Evolutionary conservation across 2,888 invertebrate species (phyloP), one percentile per base, ranked within the genome.

Genomic region (Noctua janthina): DNA sequence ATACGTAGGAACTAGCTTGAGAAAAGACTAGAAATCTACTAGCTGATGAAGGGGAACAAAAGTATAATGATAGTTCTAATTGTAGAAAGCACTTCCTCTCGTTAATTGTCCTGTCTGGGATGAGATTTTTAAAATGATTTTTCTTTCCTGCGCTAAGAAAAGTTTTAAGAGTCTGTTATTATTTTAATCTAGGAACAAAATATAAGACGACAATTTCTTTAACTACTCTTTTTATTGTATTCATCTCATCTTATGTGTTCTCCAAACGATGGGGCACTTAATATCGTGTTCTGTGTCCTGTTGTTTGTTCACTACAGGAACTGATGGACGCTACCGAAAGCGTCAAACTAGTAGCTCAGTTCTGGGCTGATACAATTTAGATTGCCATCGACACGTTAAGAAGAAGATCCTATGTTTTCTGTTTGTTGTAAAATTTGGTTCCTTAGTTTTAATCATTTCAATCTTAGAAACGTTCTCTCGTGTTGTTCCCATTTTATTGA

Each of bases 1-100:
- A 77, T 35, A 81, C 73, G 69, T 62, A 54, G 39, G 29, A 66
- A 81, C 67, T 68, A 73, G 29, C 64, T 72, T 8, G 23, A 29
- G 66, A 76, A 74, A 75, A 66, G 11, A 35, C 43, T 54, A 74
- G 29, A 76, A 64, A 74, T 73, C 20, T 67, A 64, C 69, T n/a
- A 20, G 39, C 17, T 70, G 51, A 13, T 66, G 59, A 29, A 68
- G 46, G 15, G 23, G 74, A 39, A 82, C 78, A 59, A 78, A 72
- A 62, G 54, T 74, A 46, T 72, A 66, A 78, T 62, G n/a, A 10
- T 17, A 62, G 71, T 75, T 69, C 35, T 69, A 68, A 78, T 78
- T 74, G 62, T 49, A 81, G 29, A 15, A 72, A 72, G 62, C 46
- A 39, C 39, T 76, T 49, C 29, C 39, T n/a, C 23, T 59, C 39